Conservation (phyloP, 2,888 invertebrate species). For the Gortyna flavago region DNA sequence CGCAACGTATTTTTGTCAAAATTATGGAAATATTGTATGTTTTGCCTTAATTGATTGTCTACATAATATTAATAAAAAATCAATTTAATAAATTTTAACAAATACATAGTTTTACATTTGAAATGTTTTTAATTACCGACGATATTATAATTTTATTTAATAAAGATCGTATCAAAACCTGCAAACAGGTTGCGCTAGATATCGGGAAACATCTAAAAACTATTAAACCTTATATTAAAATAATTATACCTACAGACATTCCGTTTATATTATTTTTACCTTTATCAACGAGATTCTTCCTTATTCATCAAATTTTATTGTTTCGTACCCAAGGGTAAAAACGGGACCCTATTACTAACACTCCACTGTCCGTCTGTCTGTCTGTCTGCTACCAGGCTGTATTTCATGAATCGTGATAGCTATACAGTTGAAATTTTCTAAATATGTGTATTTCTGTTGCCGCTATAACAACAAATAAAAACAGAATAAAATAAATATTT, state of each 20-base stretch:
- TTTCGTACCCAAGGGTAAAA: too few species aligned
- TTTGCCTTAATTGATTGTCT: neutral
- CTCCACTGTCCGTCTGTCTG: too few species aligned
- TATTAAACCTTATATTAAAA: slow-evolving; percentile 41
- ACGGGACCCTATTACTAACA: too few species aligned
- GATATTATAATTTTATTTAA: slow-evolving; percentile 39
- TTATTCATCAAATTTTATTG: slow-evolving; percentile 42
- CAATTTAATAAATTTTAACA: slow-evolving; percentile 20
- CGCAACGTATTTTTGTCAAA: neutral
- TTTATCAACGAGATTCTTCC: slow-evolving; percentile 30
- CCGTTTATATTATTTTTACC: slow-evolving; percentile 33
- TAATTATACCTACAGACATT: slow-evolving; percentile 43
- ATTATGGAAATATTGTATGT: neutral
- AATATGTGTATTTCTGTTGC: too few species aligned
- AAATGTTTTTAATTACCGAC: slow-evolving; percentile 39
- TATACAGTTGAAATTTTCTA: too few species aligned
- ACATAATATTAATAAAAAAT: neutral
- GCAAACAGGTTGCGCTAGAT: slow-evolving; percentile 47
- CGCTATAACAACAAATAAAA: too few species aligned
- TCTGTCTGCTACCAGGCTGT: too few species aligned
- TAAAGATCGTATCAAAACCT: slow-evolving; percentile 51
- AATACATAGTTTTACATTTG: slow-evolving; percentile 25
- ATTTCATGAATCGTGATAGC: too few species aligned
- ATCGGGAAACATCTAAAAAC: slow-evolving; percentile 26
- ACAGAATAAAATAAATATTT: too few species aligned